Conservation (phyloP, 2,797 vertebrate species). For the Peromyscus nudipes region DNA sequence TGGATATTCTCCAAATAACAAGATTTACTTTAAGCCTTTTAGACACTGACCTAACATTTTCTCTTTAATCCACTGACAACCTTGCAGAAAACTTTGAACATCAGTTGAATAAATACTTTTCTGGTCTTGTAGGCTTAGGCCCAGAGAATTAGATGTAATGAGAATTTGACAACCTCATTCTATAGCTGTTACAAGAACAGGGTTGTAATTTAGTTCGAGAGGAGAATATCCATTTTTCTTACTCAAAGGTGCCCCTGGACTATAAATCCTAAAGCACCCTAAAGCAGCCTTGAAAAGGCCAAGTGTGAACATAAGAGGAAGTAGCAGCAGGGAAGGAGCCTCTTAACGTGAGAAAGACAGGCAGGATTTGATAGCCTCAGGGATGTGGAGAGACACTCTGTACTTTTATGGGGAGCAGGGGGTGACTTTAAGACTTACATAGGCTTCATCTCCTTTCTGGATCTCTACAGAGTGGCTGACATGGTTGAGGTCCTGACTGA, state of each 20-base stretch:
- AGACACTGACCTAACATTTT: slow-evolving; percentile 67
- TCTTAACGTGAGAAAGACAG: slow-evolving; percentile 53
- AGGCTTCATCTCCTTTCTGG: slow-evolving; percentile 20
- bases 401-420: slow-evolving; percentile 17
- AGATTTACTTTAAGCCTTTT: slow-evolving; percentile 57
- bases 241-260: slow-evolving; percentile 37
- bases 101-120: slow-evolving; percentile 57
- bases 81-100: slow-evolving; percentile 59
- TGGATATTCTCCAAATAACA: slow-evolving; percentile 53
- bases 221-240: slow-evolving; percentile 74
- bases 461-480: background rate
- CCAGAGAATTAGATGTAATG: slow-evolving; percentile 63
- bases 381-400: background rate
- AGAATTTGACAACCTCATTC: slow-evolving; percentile 64
- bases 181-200: slow-evolving; percentile 62
- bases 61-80: slow-evolving; percentile 49
- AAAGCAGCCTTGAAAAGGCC: slow-evolving; percentile 50
- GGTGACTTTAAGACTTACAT: slow-evolving; percentile 17
- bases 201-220: slow-evolving; percentile 65
- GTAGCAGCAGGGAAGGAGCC: background rate
- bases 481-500: background rate
- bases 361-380: background rate
- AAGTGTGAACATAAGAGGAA: slow-evolving; percentile 19
- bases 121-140: slow-evolving; percentile 20
- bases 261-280: slow-evolving; percentile 41